Conservation (phyloP, 2,113 vertebrate genomes). For the Siniperca chuatsi region DNA sequence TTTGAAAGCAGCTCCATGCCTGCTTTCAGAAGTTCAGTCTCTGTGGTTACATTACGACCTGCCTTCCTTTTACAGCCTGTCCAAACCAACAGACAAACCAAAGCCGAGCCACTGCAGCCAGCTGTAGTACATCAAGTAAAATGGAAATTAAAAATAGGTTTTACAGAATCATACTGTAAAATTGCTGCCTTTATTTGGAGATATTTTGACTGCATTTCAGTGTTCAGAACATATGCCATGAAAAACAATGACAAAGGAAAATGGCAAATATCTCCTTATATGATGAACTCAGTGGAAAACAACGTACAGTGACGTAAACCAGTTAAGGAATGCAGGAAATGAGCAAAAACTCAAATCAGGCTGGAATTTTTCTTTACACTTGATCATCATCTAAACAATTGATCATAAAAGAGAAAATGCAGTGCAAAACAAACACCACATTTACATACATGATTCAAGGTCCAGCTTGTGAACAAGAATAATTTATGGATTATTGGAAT, state of each 20-base stretch:
- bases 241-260: neutral
- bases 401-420: neutral
- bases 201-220: neutral
- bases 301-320: neutral
- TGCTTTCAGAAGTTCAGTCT: neutral
- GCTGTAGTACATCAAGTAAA: neutral
- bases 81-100: conserved; percentile 31
- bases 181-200: neutral
- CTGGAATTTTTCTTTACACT: neutral
- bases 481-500: conserved; percentile 13
- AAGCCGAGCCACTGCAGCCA: conserved; percentile 13
- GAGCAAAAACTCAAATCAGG: neutral
- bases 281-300: neutral
- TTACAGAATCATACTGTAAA: neutral
- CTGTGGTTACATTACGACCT: conserved; percentile 18
- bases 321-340: neutral
- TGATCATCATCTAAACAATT: neutral
- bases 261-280: neutral
- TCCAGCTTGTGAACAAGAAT: conserved; percentile 10
- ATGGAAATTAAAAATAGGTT: conserved; percentile 19
- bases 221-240: neutral
- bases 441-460: conserved; percentile 23
- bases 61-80: conserved; percentile 20
- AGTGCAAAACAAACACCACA: neutral
- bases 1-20: neutral